Base-by-base conservation (phyloP, 1,140 invertebrate species). In the Mycetomoellerius zeteki region DNA sequence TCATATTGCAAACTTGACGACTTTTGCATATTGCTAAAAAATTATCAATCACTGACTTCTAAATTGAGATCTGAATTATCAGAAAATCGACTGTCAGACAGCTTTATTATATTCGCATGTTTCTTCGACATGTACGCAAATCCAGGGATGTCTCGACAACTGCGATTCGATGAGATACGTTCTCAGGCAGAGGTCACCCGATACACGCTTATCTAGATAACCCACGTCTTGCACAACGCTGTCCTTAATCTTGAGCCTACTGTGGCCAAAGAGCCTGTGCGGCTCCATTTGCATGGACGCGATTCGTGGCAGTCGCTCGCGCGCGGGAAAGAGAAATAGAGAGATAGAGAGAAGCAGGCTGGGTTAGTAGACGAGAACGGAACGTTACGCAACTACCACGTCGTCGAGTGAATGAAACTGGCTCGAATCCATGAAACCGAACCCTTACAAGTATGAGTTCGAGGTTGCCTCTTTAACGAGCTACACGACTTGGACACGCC, bases 331-430 rank as follows among this genome's bases (percentile, higher is more conserved):
- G 64, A 88, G 78, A 88, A 30, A 69, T 30, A 77, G 80, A 82
- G 56, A 80, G 30, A 77, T 69, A 87, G 78, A 87, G 50, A 76
- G 47, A 81, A 65, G 54, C 56, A 85, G 80, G 88, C 64, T 65
- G 54, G 73, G 82, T 85, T 85, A 85, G 76, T 80, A 69, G 65
- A 69, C 65, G 21, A 69, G 86, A 90, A 67, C 47, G 86, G 16
- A 16, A 37, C 21, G 47, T 90, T 88, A 86, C 76, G 77, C 81
- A 90, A 91, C 56, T 56, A 56, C 33, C 76, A 47, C 81, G 86
- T 71, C 50, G 69, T 56, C 81, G 85, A 92, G 87, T 87, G 88
- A 92, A 93, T 91, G 89, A 93, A 92, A 92, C 91, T 92, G 90
- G 73, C 89, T 90, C 30, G 78, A 80, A 87, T 90, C 89, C 88